Conservation (phyloP, 2,797 vertebrate genomes). For the Myiotriccus ornatus region DNA sequence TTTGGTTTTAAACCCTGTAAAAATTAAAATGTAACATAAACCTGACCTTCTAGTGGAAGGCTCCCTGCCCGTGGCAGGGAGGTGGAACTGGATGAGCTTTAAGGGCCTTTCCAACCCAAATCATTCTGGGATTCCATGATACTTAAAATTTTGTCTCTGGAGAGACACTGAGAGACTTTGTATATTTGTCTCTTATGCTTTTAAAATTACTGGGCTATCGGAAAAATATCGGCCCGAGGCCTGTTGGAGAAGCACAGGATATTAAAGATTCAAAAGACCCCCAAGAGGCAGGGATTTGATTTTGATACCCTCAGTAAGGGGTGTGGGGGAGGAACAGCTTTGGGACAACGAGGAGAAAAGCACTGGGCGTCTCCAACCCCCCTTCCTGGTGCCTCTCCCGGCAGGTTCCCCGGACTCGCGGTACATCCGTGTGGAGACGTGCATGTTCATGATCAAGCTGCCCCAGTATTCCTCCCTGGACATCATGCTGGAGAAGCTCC, state of each 20-base stretch:
- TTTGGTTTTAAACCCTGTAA: neutral
- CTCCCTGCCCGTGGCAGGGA: neutral
- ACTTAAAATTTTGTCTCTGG: neutral
- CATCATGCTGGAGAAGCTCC: constrained; percentile 95
- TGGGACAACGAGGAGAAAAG: neutral
- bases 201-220: fast-evolving
- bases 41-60: neutral
- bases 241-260: neutral
- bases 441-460: constrained; percentile 99
- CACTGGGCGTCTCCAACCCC: fast-evolving
- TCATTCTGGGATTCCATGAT: neutral
- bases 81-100: neutral
- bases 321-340: neutral
- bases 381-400: neutral
- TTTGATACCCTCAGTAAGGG: fast-evolving
- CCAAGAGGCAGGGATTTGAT: fast-evolving
- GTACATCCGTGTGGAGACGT: constrained; percentile 96
- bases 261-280: fast-evolving
- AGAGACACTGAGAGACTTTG: neutral
- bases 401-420: constrained; percentile 91
- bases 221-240: fast-evolving
- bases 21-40: neutral
- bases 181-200: fast-evolving
- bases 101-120: neutral
- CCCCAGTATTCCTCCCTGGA: constrained; percentile 95